Evolutionary conservation across 2,888 invertebrate species (phyloP).

Genomic region (Aplocera efformata): DNA sequence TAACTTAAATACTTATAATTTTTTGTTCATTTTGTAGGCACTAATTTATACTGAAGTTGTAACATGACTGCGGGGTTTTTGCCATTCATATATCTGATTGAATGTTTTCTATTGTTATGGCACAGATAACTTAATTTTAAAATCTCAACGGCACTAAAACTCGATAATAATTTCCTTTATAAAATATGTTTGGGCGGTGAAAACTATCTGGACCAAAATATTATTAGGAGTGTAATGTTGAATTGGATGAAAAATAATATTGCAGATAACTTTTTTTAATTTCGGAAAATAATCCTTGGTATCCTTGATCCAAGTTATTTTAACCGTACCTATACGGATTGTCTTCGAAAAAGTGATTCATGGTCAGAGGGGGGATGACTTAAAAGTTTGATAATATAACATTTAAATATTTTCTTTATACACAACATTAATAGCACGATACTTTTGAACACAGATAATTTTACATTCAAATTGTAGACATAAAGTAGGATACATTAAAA

Average conservation of each 20-base stretch:
- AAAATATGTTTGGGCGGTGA: conserved; percentile 30
- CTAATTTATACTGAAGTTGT: conserved; percentile 23
- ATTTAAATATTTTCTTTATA: conserved; percentile 48
- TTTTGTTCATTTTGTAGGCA: conserved; percentile 36
- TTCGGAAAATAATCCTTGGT: conserved; percentile 1
- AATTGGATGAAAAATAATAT: conserved; percentile 31
- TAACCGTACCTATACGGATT: conserved; percentile 8
- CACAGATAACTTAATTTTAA: conserved; percentile 52
- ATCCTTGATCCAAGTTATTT: conserved; percentile 23
- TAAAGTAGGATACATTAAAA: conserved; percentile 46
- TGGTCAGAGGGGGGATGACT: conserved; percentile 15
- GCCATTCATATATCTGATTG: conserved; percentile 13
- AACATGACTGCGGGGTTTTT: conserved; percentile 14
- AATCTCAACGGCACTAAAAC: conserved; percentile 38
- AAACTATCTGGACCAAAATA: conserved; percentile 27
- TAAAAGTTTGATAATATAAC: conserved; percentile 29
- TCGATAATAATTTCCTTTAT: conserved; percentile 29
- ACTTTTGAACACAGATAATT: conserved; percentile 69
- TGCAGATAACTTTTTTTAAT: conserved; percentile 11
- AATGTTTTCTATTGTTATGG: conserved; percentile 45
- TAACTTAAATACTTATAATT: conserved; percentile 31
- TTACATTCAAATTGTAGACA: conserved; percentile 69
- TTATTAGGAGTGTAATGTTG: conserved; percentile 14
- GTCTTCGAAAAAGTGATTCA: conserved; percentile 12
- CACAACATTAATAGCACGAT: conserved; percentile 63